Percentiles rank a stretch among this genome's conserved stretches.
phyloP scores from a whole-genome alignment of 2,888 invertebrate species.

The Prosopocoilus inquinatus region DNA sequence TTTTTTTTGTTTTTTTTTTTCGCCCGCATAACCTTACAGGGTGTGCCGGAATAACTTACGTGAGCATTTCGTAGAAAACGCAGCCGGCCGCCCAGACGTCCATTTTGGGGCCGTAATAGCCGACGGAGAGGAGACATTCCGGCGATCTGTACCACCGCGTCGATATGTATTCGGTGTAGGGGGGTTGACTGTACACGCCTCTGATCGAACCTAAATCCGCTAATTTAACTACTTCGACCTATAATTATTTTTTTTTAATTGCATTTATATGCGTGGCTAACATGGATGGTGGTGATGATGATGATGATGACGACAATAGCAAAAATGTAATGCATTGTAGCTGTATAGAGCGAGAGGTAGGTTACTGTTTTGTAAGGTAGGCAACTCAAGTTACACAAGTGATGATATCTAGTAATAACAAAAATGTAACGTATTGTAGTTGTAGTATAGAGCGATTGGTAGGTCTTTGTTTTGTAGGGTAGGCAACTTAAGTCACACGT shows the following conservation, averaged over 20 bases:
- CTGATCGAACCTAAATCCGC: constrained; percentile 65
- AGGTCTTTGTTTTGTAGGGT: no score
- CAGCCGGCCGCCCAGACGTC: constrained; percentile 71
- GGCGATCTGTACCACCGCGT: constrained; percentile 70
- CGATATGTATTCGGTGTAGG: constrained; percentile 69
- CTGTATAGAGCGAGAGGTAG: no score
- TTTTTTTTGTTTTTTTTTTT: neutral
- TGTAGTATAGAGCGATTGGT: no score
- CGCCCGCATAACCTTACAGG: neutral
- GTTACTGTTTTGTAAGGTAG: no score
- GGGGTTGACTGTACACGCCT: constrained; percentile 59
- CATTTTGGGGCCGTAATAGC: constrained; percentile 69
- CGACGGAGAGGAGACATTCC: constrained; percentile 65
- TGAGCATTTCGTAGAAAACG: constrained; percentile 67
- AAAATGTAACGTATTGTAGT: no score
- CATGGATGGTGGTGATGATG: no score
- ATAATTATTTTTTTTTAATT: constrained; percentile 18
- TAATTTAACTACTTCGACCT: constrained; percentile 57
- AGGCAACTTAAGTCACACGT: no score
- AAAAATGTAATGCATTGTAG: no score
- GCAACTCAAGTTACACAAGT: no score
- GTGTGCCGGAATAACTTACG: constrained; percentile 45
- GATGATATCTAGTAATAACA: no score
- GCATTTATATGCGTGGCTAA: no score
- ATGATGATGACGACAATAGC: no score